Evolutionary conservation across 2,888 invertebrate species (phyloP), one percentile per base, ranked within the genome.

Genomic region (Terebella lapidaria): DNA sequence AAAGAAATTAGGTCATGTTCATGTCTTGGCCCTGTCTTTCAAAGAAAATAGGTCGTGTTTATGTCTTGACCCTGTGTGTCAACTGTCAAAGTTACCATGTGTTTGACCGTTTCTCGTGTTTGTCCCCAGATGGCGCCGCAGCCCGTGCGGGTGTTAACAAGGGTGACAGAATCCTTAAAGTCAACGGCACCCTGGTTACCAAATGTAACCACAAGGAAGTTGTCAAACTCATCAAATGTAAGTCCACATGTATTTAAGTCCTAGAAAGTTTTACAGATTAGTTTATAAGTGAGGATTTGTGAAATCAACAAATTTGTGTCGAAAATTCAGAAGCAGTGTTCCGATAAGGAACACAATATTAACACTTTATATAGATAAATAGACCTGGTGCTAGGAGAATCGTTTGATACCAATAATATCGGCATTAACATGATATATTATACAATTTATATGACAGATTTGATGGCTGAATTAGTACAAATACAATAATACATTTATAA

Each of bases 11-110:
- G 78, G 80, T 62, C 58, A 30, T 22, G 1, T 30, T 5, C 4
- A 24, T 94, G 95, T 82, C 97, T 97, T 89, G 83, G 95, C 99
- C 66, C 93, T 94, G 79, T 92, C 92, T 64, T 94, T 96, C 67
- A 94, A 93, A 83, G 89, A 89, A 84, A 92, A 89, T 88, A 91
- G 71, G 96, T 96, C 63, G 95, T 96, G 83, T 95, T 82, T 97
- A 97, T 29, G 96, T 99, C 64, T 94, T 89, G 83, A 95, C 99
- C 66, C 93, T 94, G 79, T 92, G 92, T 64, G 94, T 96, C 67
- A 94, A 93, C n/a, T n/a, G n/a, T n/a, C n/a, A n/a, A n/a, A n/a
- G n/a, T n/a, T n/a, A n/a, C n/a, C n/a, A n/a, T n/a, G n/a, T n/a
- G n/a, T n/a, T n/a, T n/a, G n/a, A n/a, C n/a, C n/a, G n/a, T n/a